These are phyloP conservation scores for Amblyopsis rosae DNA, from an alignment of 2,113 vertebrate species.

Conservation along the genomic window DNA sequence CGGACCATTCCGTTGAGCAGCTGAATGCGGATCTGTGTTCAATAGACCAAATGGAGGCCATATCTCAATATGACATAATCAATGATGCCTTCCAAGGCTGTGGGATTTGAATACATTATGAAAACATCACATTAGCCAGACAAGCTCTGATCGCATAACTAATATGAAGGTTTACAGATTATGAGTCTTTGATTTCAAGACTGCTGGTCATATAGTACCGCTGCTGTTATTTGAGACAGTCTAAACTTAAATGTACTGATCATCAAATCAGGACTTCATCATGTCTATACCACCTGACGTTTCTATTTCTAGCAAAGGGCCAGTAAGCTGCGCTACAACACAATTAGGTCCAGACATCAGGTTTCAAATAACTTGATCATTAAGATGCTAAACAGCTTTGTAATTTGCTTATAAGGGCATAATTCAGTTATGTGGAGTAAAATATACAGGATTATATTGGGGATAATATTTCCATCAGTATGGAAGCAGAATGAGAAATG, in stretches of 20 bases:
- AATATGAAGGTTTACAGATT: constrained; percentile 23
- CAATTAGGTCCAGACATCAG: constrained; percentile 17
- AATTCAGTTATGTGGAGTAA: constrained; percentile 21
- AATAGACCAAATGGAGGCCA: constrained; percentile 40
- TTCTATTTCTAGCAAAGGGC: constrained; percentile 12
- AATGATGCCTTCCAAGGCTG: constrained; percentile 37
- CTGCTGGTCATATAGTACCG: too few relatives aligned
- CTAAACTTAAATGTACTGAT: not conserved
- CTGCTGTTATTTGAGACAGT: constrained; percentile 11
- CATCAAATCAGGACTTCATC: constrained; percentile 15
- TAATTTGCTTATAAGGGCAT: constrained; percentile 30
- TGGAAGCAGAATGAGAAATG: not conserved
- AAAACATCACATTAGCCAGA: not conserved
- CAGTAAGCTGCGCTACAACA: constrained; percentile 17
- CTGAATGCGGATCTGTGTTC: constrained; percentile 31
- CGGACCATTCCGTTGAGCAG: constrained; percentile 12
- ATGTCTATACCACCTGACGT: constrained; percentile 7
- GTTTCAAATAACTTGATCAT: constrained; percentile 29
- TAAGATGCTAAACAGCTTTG: constrained; percentile 14
- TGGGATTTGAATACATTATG: constrained; percentile 42
- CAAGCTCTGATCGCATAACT: constrained; percentile 32
- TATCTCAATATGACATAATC: constrained; percentile 41
- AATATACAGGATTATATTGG: not conserved
- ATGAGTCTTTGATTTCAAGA: not conserved
- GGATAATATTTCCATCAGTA: not conserved